Base-by-base conservation (phyloP, 2,888 invertebrate species). In the Thereva unica region DNA sequence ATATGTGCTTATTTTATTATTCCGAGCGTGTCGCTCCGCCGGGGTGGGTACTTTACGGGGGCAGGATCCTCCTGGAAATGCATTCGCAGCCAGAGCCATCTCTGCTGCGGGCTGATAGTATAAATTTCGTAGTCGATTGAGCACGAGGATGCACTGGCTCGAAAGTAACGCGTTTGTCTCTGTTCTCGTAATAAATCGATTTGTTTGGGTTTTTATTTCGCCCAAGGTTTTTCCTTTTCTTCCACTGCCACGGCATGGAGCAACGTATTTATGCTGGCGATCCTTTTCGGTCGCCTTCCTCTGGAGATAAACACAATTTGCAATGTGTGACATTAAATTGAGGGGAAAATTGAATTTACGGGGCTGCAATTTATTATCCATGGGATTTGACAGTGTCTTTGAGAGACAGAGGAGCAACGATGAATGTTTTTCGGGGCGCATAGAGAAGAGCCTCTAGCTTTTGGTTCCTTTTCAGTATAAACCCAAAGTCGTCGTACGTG, bases 271-370 rank as follows among this genome's bases (percentile, higher is more conserved):
- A 64, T 66, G 69, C 69, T 68, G 67, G 67, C 67, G 68, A 68
- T 68, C 65, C 56, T 38, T 53, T 53, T 7, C 8, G 35, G 44
- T 35, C 6, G 34, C 45, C 42, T 34, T 7, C 56, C 56, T 47
- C 45, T 37, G 45, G 71, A 72, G 71, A 72, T 72, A 72, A 72
- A 72, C 69, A 72, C 71, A 72, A 72, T 72, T 72, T 72, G 72
- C 71, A 72, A 72, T 71, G 72, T 72, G 72, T 72, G 72, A 72
- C 72, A 72, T 70, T 72, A 72, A 72, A 72, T 72, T 72, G 72
- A 72, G 72, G 68, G 71, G 71, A 72, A 72, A 72, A 72, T 72
- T 71, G 71, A 72, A 72, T 72, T 72, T 72, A 72, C 71, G 68
- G 67, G 47, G 23, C 23, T 59, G 57, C 57, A 59, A 59, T 59